Percentiles rank a stretch among this genome's conserved stretches.
These are phyloP conservation scores for Poecilia latipinna DNA, from an alignment of 2,113 vertebrate genomes.

Conservation along the genomic window DNA sequence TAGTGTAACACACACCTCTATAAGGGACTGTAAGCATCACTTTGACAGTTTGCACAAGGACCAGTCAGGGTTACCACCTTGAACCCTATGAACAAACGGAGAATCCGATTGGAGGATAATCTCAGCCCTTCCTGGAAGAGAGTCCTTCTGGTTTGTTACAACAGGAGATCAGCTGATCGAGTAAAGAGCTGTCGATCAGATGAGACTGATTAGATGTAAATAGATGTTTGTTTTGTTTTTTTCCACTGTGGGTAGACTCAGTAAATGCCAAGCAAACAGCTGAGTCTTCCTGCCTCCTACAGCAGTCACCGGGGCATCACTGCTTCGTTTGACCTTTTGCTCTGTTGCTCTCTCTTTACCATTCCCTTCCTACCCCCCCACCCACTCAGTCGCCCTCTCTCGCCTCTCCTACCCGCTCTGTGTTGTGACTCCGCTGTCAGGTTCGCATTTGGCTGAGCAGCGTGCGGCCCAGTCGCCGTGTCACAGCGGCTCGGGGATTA, in stretches of 20 bases:
- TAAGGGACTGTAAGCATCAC: not conserved
- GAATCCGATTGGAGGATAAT: not conserved
- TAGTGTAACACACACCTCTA: too few relatives aligned
- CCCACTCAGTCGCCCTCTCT: constrained; percentile 30
- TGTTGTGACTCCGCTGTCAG: constrained; percentile 65
- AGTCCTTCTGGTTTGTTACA: not conserved
- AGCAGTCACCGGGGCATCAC: constrained; percentile 20
- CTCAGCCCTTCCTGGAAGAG: not conserved
- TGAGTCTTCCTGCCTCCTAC: constrained; percentile 39
- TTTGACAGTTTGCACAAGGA: not conserved
- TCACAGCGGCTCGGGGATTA: constrained; percentile 2
- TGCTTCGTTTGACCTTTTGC: constrained; percentile 53
- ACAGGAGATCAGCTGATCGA: not conserved
- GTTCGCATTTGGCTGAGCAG: constrained; percentile 19
- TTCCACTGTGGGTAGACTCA: constrained; percentile 54
- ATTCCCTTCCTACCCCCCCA: not conserved
- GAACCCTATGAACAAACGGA: not conserved
- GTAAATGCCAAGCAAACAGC: constrained; percentile 52
- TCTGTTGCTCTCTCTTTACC: constrained; percentile 9
- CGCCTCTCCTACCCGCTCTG: constrained; percentile 29
- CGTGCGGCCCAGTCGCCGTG: constrained; percentile 34
- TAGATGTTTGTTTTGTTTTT: constrained; percentile 3
- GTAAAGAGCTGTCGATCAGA: not conserved
- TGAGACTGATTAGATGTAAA: not conserved
- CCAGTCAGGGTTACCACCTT: not conserved